Base-by-base conservation (phyloP, 64 coral and sea anemone genomes). In the Stichodactyla mertensii region DNA sequence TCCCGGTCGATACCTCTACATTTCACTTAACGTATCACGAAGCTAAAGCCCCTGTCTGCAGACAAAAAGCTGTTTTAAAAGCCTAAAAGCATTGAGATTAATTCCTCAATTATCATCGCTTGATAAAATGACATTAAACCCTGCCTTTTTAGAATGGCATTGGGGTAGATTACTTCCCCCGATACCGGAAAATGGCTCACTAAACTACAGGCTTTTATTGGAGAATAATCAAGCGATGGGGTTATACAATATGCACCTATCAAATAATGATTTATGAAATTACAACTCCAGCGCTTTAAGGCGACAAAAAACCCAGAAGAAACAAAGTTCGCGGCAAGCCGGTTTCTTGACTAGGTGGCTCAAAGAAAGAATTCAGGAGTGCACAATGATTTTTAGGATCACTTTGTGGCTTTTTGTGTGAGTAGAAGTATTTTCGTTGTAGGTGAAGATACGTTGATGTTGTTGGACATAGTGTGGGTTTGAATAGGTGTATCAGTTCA, bases 221-320 rank as follows among this genome's bases (percentile, higher is more conserved):
- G 69, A 74, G 69, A 74, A 74, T 36, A 74, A 26, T 74, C 69
- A 74, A 11, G n/a, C 6, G 69, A 74, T 74, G 69, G 24, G 69
- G 69, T 74, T 74, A 45, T 45, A 74, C 69, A 7, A 2, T 26
- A 74, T 23, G 22, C 22, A 74, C 69, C 69, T 74, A 74, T 74
- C 69, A 74, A 74, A 74, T 27, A 74, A 31, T 74, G 69, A 74
- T 74, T 74, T 74, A 74, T 74, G 69, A 74, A 74, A 74, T 74
- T 74, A 31, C 69, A 74, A 31, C 24, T 74, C 24, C 27, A 74
- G 69, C 69, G 69, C 27, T 74, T 36, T 74, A 1, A 74, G 69
- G 69, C 69, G 69, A 74, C 23, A 74, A 58, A 74, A 74, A 74
- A 74, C 14, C 3, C 69, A 74, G 69, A 74, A 74, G 69, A 74